Evolutionary conservation across 2,888 invertebrate species (phyloP), one percentile per base, ranked within the genome.

Genomic region (Lasioglossum oenotherae): DNA sequence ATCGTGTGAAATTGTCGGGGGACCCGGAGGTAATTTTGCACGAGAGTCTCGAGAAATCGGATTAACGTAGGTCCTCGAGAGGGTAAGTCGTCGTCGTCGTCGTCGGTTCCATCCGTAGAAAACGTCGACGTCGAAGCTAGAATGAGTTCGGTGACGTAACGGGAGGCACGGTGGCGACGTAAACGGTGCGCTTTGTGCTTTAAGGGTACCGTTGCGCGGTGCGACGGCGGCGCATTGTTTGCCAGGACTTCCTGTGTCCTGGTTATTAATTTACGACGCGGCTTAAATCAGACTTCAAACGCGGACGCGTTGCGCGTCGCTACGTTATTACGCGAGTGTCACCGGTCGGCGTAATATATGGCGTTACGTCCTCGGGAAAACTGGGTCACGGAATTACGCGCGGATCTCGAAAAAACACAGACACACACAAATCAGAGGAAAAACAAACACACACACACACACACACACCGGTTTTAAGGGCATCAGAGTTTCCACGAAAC

Each of bases 211-310:
- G 79, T 85, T 86, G 81, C 88, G 73, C 35, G 74, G 64, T 12
- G 71, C 74, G 46, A 41, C 60, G 64, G 67, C 83, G 60, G 14
- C 53, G 78, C 53, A 49, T 76, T 76, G 78, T 77, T 46, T 31
- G 69, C 27, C 16, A n/a, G n/a, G 38, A 64, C 78, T 84, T 78
- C 71, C 49, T 35, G 74, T 78, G 64, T 75, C 27, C 74, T 57
- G 27, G 71, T 84, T 78, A 84, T 84, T 84, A 84, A 84, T 84
- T 84, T 84, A 84, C 74, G 84, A 74, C 44, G 14, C 64, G 71
- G 78, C n/a, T 84, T 78, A 84, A 83, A 74, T 84, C 84, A 78
- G 74, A 84, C 84, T 78, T 84, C 84, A 74, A 78, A 78, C 74
- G 27, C 60, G 69, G 23, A 38, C 57, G 80, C 46, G 81, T 27